Conservation (phyloP, 2,888 invertebrate genomes). For the Matsumyia berberina region DNA sequence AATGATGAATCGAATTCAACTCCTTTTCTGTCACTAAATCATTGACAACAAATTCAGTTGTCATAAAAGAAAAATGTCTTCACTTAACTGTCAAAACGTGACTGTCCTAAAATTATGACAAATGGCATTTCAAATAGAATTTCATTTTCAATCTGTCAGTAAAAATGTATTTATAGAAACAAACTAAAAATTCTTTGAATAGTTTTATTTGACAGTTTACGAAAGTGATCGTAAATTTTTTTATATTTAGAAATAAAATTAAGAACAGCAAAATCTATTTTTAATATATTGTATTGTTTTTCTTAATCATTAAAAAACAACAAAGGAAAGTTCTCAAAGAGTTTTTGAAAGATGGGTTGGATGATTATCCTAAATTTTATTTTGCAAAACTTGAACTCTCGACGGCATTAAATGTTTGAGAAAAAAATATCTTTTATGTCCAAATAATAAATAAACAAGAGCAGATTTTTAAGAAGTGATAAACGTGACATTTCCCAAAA, state of each 20-base stretch:
- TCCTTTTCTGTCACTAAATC: not conserved
- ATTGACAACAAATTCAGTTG: not conserved
- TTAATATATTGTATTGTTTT: not conserved
- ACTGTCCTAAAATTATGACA: not conserved
- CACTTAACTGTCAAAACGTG: not conserved
- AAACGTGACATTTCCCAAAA: not conserved
- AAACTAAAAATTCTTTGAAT: too few relatives aligned
- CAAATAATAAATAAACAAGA: not conserved
- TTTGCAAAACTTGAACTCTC: not conserved
- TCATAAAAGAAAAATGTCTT: not conserved
- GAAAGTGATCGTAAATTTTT: constrained; percentile 15
- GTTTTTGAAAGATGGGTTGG: not conserved
- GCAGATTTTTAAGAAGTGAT: not conserved
- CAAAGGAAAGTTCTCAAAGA: not conserved
- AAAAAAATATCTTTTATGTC: not conserved
- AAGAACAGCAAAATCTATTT: constrained; percentile 5
- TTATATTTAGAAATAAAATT: not conserved
- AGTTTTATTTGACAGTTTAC: constrained; percentile 1
- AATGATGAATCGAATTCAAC: not conserved
- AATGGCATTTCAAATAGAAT: constrained; percentile 1
- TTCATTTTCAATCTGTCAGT: constrained; percentile 12
- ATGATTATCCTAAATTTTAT: not conserved
- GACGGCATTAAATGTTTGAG: not conserved
- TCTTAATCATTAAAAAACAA: not conserved
- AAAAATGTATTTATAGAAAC: not conserved